Conservation (phyloP, 64 coral and sea anemone species). For the Porites lutea region DNA sequence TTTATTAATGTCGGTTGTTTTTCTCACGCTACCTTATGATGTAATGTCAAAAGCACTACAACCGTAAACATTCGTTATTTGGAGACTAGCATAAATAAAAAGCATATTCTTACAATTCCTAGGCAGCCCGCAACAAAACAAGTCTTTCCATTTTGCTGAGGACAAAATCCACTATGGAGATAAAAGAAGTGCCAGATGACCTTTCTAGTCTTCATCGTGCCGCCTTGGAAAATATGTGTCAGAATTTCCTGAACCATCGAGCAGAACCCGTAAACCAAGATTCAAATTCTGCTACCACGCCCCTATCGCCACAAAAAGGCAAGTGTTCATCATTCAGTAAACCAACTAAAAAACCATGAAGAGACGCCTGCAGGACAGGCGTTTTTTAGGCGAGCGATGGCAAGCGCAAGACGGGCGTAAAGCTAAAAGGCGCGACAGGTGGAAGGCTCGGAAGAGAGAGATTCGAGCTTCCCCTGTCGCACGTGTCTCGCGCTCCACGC, state of each 20-base stretch:
- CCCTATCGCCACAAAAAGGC: too few species aligned
- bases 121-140: background rate
- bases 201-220: background rate
- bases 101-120: background rate
- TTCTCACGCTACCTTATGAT: too few species aligned
- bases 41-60: too few species aligned
- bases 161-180: conserved; percentile 20
- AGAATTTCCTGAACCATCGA: too few species aligned
- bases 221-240: conserved; percentile 40
- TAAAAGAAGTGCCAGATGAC: background rate
- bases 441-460: too few species aligned
- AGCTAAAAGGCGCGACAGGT: too few species aligned
- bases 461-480: too few species aligned
- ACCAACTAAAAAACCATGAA: background rate
- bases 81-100: background rate
- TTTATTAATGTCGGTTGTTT: too few species aligned
- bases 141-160: background rate
- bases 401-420: background rate
- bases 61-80: background rate
- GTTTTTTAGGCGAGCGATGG: background rate
- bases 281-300: too few species aligned
- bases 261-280: too few species aligned
- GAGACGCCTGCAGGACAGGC: background rate
- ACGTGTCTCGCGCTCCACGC: too few species aligned
- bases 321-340: too few species aligned